phyloP scores from a whole-genome alignment of 2,888 invertebrate species.

The Pandemis corylana region DNA sequence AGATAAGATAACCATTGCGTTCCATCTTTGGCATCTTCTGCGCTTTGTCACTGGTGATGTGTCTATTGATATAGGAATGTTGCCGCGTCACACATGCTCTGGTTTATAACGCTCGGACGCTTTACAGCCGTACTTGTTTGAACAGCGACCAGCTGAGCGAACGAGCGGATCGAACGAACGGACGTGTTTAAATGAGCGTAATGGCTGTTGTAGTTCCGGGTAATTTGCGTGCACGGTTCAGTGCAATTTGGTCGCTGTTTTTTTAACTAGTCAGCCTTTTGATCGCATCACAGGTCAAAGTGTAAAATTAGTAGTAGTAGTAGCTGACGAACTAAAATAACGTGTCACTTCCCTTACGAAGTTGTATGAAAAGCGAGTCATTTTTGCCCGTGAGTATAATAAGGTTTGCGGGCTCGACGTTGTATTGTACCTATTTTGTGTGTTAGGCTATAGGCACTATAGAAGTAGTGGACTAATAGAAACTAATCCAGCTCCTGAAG shows the following conservation, averaged over 20 bases:
- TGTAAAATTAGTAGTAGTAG: no score
- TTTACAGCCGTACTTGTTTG: conserved; percentile 2
- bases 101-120: neutral
- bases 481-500: no score
- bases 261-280: conserved; percentile 20
- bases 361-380: no score
- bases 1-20: no score
- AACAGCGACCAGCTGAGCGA: conserved; percentile 14
- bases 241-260: conserved; percentile 16
- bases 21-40: no score
- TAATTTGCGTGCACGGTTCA: conserved; percentile 35
- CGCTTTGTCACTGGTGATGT: neutral
- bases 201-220: conserved; percentile 25
- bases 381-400: no score
- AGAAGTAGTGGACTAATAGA: no score
- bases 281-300: neutral
- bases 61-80: neutral
- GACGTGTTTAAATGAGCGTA: conserved; percentile 35
- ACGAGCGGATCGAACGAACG: conserved; percentile 21
- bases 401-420: no score
- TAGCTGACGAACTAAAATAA: no score
- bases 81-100: neutral
- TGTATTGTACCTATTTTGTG: no score
- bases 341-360: no score
- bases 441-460: no score